phyloP scores from a whole-genome alignment of 2,113 vertebrate genomes.

The Dromiciops gliroides region DNA sequence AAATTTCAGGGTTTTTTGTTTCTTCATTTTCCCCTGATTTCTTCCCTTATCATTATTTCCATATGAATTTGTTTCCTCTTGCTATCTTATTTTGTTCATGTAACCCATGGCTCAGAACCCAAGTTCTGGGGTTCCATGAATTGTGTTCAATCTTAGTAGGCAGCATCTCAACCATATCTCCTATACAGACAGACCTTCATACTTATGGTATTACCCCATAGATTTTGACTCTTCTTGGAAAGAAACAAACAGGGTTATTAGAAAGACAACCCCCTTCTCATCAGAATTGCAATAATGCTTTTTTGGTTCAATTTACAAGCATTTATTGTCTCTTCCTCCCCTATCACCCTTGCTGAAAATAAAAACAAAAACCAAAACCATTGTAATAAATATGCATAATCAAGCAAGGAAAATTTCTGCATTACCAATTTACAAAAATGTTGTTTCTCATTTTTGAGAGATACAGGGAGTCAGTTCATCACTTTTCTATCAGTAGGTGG shows the following conservation, averaged over 20 bases:
- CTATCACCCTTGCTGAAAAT: neutral
- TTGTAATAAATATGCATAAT: neutral
- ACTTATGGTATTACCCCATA: neutral
- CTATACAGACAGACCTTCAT: neutral
- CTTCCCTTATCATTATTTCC: neutral
- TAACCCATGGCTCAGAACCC: no score
- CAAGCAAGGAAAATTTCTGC: neutral
- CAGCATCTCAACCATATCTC: neutral
- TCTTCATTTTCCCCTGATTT: neutral
- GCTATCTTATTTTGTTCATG: neutral
- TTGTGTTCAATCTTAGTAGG: neutral
- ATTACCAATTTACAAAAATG: neutral
- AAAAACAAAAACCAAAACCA: neutral
- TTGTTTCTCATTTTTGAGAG: neutral
- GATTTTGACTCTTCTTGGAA: neutral
- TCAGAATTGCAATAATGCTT: neutral
- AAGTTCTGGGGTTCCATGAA: neutral
- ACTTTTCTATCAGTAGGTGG: neutral
- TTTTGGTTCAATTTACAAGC: neutral
- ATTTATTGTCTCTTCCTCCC: neutral
- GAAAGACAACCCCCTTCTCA: neutral
- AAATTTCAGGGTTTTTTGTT: neutral
- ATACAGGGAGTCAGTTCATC: neutral
- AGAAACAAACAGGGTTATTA: neutral
- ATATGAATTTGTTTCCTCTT: neutral